Base-by-base conservation (phyloP, 2,797 vertebrate genomes). In the Helostoma temminkii region DNA sequence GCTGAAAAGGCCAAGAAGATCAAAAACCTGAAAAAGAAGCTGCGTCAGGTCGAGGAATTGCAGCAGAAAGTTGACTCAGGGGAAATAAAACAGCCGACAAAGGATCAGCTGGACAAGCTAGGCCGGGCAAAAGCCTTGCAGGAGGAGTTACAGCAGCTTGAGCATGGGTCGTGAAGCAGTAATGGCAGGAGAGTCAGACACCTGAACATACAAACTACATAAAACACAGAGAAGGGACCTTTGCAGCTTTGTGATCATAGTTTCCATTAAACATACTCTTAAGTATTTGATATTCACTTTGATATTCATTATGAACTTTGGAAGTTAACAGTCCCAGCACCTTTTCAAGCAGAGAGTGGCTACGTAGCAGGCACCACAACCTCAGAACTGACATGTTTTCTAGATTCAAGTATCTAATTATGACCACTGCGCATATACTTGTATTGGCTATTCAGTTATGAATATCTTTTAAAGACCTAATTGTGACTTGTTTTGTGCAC, bases 11-110 rank as follows among this genome's bases (percentile, higher is more conserved):
- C 88, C 80, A 96, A 94, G 93, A 96, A 96, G 89, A 91, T 98
- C 5, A 99, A 99, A 91, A 97, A 94, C 70, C 91, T 99, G 67
- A 92, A 89, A 82, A 99, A 98, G 94, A 98, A 99, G 90, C 93
- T 99, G 79, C 94, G 96, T 11, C 97, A 98, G 86, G 94, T 96
- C 10, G 95, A 97, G 84, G 97, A 98, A 18, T 81, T 99, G 81
- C 94, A 96, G 91, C 96, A 94, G 66, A 96, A 96, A 83, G 78
- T 99, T 81, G 93, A 96, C 91, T 93, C 92, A 0, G 97, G 97
- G 30, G 96, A 96, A 74, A 91, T 98, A 54, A 93, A 91, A 64
- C 92, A 94, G 84, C 95, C 93, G 1, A 96, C 95, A 41, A 93
- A 88, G 66, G 97, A 98, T 91, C 97, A 98, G 92, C 80, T 95